Evolutionary conservation across 2,888 invertebrate species (phyloP).

Genomic region (Sarcophaga carnaria): DNA sequence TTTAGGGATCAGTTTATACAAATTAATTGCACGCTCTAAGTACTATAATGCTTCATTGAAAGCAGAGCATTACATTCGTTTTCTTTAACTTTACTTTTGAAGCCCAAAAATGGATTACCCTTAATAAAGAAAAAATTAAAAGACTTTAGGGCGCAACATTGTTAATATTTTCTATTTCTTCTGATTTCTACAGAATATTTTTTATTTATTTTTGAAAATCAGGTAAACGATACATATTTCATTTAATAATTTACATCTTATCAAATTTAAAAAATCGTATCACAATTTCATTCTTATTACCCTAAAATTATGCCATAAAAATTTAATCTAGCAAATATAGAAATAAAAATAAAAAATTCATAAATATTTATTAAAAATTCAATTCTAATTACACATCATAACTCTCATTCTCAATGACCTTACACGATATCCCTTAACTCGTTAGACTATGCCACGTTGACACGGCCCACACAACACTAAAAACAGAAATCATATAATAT

Average conservation of each 20-base stretch:
- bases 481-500: constrained; percentile 27
- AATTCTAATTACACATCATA: constrained; percentile 38
- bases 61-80: too few species aligned
- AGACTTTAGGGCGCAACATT: too few species aligned
- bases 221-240: neutral
- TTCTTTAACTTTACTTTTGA: too few species aligned
- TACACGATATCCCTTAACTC: neutral
- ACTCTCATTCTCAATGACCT: constrained; percentile 51
- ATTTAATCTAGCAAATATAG: constrained; percentile 2
- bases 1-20: too few species aligned
- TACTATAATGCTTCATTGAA: too few species aligned
- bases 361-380: constrained; percentile 19
- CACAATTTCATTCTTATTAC: neutral
- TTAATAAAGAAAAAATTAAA: too few species aligned
- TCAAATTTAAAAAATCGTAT: neutral
- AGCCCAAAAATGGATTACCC: too few species aligned
- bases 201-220: constrained; percentile 3
- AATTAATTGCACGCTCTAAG: too few species aligned
- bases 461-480: neutral
- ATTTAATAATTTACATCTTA: neutral
- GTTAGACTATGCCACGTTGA: neutral
- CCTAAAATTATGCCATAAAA: constrained; percentile 32
- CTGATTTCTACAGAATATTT: neutral
- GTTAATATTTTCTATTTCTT: too few species aligned
- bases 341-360: constrained; percentile 3